Evolutionary conservation across 1,140 invertebrate species (phyloP).

Genomic region (Phenacoccus solenopsis): DNA sequence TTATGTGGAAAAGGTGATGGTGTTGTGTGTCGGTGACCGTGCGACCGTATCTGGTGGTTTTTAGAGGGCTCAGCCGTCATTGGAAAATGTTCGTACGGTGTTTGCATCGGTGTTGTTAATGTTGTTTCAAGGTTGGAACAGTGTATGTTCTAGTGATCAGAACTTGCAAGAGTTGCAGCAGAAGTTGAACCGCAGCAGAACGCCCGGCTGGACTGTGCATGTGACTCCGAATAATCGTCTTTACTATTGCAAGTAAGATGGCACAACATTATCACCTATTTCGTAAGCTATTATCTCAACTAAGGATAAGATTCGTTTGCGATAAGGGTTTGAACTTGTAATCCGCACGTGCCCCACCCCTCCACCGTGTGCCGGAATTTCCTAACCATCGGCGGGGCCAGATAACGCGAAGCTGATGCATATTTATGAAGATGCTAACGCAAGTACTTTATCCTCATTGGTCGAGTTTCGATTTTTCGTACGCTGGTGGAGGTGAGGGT

Average conservation of each 20-base stretch:
- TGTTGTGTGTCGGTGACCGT: too few species aligned
- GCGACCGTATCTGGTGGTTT: neutral
- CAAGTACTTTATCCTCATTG: neutral
- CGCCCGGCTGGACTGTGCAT: slow-evolving; percentile 53
- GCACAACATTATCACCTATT: too few species aligned
- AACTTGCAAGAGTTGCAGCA: slow-evolving; percentile 25
- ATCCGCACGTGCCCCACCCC: too few species aligned
- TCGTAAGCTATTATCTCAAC: neutral
- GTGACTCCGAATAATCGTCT: slow-evolving; percentile 53
- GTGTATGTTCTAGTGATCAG: neutral
- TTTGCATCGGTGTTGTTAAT: neutral
- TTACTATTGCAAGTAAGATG: slow-evolving; percentile 73
- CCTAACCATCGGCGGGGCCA: too few species aligned
- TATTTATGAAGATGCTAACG: neutral
- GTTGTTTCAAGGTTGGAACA: slow-evolving; percentile 1
- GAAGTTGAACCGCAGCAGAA: slow-evolving; percentile 22
- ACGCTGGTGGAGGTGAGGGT: neutral
- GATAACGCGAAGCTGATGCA: neutral
- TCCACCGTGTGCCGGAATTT: too few species aligned
- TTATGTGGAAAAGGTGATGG: neutral
- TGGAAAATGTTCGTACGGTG: neutral
- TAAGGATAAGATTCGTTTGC: too few species aligned
- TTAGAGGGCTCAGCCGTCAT: neutral
- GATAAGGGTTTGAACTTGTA: neutral
- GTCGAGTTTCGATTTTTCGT: neutral